Base-by-base conservation (phyloP, 2,113 vertebrate genomes). In the Nyctereutes procyonoides region DNA sequence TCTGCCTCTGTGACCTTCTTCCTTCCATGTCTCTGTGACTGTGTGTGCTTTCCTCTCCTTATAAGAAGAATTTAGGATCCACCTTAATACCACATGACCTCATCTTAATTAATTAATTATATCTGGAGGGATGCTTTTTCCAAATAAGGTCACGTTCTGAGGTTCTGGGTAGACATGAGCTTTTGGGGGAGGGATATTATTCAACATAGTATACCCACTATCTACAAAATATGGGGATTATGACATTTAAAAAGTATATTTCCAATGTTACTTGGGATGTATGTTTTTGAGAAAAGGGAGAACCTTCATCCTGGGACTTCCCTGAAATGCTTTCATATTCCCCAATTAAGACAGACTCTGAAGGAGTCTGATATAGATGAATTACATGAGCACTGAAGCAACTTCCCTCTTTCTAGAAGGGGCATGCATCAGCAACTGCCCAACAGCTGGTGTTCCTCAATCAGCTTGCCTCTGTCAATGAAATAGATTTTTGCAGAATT, bases 361-460 rank as follows among this genome's bases (percentile, higher is more conserved):
- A 22, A n/a, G n/a, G n/a, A 24, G 4, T 67, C 32, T 53, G 9
- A 53, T 67, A 9, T 55, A 53, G 11, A 32, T 43, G 30, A n/a
- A 17, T 19, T 20, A 20, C 15, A 1, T 5, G 35, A 24, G 2
- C 35, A 6, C 13, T 1, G 17, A 76, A 12, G 30, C 1, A 30
- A 20, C 17, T 55, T 17, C 79, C 30, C 26, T 84, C 35, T 60
- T 30, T 71, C 53, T 38, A 58, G 87, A 85, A 32, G 16, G 51
- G 71, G 32, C 24, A 55, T n/a, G 24, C 38, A 32, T 53, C 13
- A 13, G 43, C 7, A 38, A 28, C 14, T 32, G 38, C 8, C 74
- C 67, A 38, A 3, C 32, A n/a, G 32, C 26, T 43, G 38, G 8
- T 28, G 9, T n/a, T 69, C 32, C 71, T 43, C 51, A 26, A 17